Evolutionary conservation across 2,888 invertebrate species (phyloP), one percentile per base, ranked within the genome.

Genomic region (Hybos culiciformis): DNA sequence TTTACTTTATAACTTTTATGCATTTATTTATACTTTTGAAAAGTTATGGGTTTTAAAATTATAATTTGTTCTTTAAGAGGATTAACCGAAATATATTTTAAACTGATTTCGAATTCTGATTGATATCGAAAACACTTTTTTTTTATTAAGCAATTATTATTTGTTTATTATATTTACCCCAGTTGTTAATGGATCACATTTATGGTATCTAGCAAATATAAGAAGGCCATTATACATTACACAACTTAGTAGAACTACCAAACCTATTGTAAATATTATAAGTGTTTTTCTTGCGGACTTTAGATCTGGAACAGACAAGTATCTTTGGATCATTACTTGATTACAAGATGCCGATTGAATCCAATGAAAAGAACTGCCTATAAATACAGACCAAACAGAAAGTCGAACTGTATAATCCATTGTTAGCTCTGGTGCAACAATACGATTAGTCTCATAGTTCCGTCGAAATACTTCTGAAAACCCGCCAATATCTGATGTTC

Each of bases 241-340:
- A 46, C 78, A 68, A 11, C 70, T 66, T 33, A 77, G 69, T 2
- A 83, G 56, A 5, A 70, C 47, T 4, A 74, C 64, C 50, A 80
- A 69, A 2, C 81, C 82, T 17, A 74, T 55, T 39, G 74, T 71
- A 54, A 81, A 84, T 19, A 73, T 55, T 57, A 78, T 70, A 7
- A 83, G 70, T 2, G 82, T 75, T 58, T 78, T 73, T 62, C 73
- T 75, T 9, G 84, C 85, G 15, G 77, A 71, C 46, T 70, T 70
- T 3, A 84, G 56, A 1, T 71, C 76, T 0, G 85, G 83, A 36
- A 88, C 64, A 0, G 86, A 74, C 38, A 90, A 68, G 53, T 85
- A 86, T 47, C 88, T 70, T 54, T 91, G 91, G 4, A 87, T 76
- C 76, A 87, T 85, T 7, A 80, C 80, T 61, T 90, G 91, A 62